These are phyloP conservation scores for Hyla sarda DNA, from an alignment of 2,113 vertebrate species.

Conservation along the genomic window DNA sequence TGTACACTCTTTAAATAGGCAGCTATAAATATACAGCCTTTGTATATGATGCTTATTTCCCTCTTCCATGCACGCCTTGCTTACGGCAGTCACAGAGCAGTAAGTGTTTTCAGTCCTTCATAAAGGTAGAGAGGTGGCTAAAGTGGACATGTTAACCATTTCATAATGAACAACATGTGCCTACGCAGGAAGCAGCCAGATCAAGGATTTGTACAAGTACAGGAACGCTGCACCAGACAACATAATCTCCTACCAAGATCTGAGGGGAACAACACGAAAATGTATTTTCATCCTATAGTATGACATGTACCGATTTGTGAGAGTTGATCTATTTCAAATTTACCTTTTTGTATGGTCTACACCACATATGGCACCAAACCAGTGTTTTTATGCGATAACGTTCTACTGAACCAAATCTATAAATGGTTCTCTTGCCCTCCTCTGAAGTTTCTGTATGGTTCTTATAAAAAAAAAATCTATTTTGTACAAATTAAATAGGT, in stretches of 20 bases:
- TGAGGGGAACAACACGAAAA: background rate
- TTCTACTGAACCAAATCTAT: background rate
- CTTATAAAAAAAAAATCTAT: background rate
- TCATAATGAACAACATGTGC: conserved; percentile 22
- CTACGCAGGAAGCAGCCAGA: background rate
- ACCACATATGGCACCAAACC: background rate
- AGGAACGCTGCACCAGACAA: background rate
- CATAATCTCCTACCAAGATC: conserved; percentile 6
- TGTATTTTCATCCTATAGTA: background rate
- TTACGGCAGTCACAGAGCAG: background rate
- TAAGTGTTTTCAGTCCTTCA: background rate
- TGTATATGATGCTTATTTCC: background rate
- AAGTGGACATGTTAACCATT: conserved; percentile 13
- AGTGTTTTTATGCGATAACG: background rate
- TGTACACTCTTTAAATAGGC: background rate
- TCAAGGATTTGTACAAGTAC: conserved; percentile 8
- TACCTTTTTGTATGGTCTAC: background rate
- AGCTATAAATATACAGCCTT: background rate
- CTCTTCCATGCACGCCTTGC: background rate
- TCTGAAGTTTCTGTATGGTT: background rate
- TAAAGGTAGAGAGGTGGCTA: background rate
- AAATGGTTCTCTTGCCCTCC: background rate
- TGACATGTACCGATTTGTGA: background rate
- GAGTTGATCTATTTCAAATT: background rate
- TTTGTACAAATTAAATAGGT: background rate